Percentiles rank a stretch among this genome's conserved stretches.
Conservation (phyloP, 2,113 vertebrate species). For the Atherinomorus stipes region DNA sequence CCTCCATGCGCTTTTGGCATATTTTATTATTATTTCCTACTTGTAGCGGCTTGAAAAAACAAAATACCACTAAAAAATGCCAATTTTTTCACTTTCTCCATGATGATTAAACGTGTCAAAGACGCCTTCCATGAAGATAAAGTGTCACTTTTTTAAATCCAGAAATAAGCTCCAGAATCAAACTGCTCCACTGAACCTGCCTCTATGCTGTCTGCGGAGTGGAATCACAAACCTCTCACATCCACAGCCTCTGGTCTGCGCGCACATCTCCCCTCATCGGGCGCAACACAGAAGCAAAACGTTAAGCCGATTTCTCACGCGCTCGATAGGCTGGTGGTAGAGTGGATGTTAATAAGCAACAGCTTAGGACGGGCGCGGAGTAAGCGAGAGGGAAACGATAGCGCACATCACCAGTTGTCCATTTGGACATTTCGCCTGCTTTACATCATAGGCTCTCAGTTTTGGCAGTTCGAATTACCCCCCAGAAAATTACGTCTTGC, state of each 20-base stretch:
- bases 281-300: slow-evolving; percentile 32
- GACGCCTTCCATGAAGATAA: slow-evolving; percentile 29
- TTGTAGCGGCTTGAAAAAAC: slow-evolving; percentile 25
- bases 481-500: slow-evolving; percentile 18
- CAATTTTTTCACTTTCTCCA: slow-evolving; percentile 30
- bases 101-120: slow-evolving; percentile 7
- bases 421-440: slow-evolving; percentile 38
- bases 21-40: slow-evolving; percentile 25
- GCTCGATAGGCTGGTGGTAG: slow-evolving; percentile 34
- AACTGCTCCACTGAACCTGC: slow-evolving; percentile 30
- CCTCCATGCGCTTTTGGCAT: slow-evolving; percentile 63
- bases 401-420: slow-evolving; percentile 34
- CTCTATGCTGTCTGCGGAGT: slow-evolving; percentile 30
- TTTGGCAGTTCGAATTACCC: slow-evolving; percentile 35
- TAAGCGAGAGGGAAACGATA: slow-evolving; percentile 8
- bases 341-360: slow-evolving; percentile 55
- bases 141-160: slow-evolving; percentile 36
- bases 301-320: slow-evolving; percentile 62
- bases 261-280: slow-evolving; percentile 55
- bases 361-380: slow-evolving; percentile 30
- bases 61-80: slow-evolving; percentile 37
- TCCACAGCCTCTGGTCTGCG: slow-evolving; percentile 42
- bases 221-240: slow-evolving; percentile 40
- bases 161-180: slow-evolving; percentile 11
- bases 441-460: background rate